Evolutionary conservation across 2,888 invertebrate species (phyloP).

Genomic region (Rugalucina vietnamica): DNA sequence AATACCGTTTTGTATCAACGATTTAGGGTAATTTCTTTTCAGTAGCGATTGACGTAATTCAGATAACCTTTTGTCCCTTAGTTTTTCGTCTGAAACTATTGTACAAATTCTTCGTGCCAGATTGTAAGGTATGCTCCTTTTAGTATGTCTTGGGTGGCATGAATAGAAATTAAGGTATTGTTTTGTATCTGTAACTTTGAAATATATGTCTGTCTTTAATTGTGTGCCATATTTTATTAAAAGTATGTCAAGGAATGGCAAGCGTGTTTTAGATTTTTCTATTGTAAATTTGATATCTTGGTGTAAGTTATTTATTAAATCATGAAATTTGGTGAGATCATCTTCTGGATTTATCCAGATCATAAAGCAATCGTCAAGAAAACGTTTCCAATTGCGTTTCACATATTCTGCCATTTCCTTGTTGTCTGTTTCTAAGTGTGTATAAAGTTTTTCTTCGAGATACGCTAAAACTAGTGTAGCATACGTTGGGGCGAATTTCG

Average conservation of each 20-base stretch:
- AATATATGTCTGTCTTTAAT: background rate
- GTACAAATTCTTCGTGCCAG: background rate
- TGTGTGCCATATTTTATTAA: background rate
- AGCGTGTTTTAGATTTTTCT: background rate
- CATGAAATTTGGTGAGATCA: background rate
- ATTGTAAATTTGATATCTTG: background rate
- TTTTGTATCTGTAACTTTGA: background rate
- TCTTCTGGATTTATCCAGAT: background rate
- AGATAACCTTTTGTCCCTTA: background rate
- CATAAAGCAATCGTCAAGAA: background rate
- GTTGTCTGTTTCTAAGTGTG: background rate
- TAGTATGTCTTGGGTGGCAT: background rate
- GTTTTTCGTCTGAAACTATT: background rate
- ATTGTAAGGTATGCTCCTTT: background rate
- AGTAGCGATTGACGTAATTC: background rate
- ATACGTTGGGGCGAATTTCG: background rate
- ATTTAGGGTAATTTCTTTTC: background rate
- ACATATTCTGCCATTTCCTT: background rate
- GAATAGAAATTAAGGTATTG: background rate
- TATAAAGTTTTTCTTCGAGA: background rate
- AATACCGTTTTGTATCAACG: background rate
- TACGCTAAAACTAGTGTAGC: background rate
- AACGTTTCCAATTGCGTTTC: background rate
- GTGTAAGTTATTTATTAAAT: background rate
- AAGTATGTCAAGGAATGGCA: no score